Conservation (phyloP, 2,113 vertebrate species). For the Bubo scandiacus region DNA sequence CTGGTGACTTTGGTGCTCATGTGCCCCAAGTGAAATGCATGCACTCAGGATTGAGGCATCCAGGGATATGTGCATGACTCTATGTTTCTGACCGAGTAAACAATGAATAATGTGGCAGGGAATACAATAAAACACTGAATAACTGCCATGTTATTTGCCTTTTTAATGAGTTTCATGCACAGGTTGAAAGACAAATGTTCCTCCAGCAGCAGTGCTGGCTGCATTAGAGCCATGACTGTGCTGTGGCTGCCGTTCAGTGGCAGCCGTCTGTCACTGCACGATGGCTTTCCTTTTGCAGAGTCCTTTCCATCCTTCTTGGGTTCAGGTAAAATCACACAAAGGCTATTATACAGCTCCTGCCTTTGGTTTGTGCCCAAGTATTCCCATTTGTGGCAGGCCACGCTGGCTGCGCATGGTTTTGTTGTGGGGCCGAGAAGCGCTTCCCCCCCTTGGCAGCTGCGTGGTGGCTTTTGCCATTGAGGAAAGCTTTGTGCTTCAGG, state of each 20-base stretch:
- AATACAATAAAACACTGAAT: not conserved
- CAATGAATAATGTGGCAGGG: fast-evolving
- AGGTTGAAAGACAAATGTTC: not conserved
- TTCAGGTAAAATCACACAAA: not conserved
- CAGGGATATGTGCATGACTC: too few species aligned
- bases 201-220: not conserved
- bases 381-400: not conserved
- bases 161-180: fast-evolving
- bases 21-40: not conserved
- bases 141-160: fast-evolving
- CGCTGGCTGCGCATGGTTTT: not conserved
- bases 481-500: not conserved
- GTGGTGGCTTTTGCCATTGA: fast-evolving
- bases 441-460: not conserved
- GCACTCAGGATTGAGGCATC: not conserved
- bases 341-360: not conserved
- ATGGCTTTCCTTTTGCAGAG: not conserved
- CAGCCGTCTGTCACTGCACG: not conserved
- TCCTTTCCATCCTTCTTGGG: not conserved
- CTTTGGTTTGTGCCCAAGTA: not conserved
- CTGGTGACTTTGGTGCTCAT: fast-evolving
- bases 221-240: not conserved
- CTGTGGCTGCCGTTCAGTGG: constrained; percentile 15
- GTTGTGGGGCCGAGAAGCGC: not conserved
- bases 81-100: not conserved